Percentiles rank a stretch among this genome's conserved stretches.
phyloP scores from a whole-genome alignment of 2,113 vertebrate species.

The Propithecus coquereli region DNA sequence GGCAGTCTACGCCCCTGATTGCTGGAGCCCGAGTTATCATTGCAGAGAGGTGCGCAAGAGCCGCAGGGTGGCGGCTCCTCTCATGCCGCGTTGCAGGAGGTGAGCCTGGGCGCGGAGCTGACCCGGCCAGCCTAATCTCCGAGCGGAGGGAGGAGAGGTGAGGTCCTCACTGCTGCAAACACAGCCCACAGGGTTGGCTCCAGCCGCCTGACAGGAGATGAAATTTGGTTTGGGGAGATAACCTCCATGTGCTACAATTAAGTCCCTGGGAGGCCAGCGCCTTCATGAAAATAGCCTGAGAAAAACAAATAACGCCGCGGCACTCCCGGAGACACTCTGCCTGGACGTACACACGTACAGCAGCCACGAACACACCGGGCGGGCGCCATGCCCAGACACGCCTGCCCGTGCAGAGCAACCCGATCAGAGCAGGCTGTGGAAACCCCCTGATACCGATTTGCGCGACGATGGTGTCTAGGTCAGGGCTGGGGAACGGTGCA shows the following conservation, averaged over 20 bases:
- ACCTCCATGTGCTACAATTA: slow-evolving; percentile 11
- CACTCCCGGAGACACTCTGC: neutral
- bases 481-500: neutral
- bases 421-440: neutral
- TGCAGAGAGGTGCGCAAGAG: neutral
- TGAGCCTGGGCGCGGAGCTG: neutral
- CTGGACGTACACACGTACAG: slow-evolving; percentile 8
- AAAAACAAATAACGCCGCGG: slow-evolving; percentile 25
- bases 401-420: neutral
- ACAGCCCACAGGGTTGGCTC: slow-evolving; percentile 45
- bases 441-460: neutral
- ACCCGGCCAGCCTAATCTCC: slow-evolving; percentile 9
- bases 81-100: slow-evolving; percentile 38
- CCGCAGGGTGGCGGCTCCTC: neutral
- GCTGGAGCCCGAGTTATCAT: no score
- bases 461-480: neutral
- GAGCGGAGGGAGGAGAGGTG: slow-evolving; percentile 35
- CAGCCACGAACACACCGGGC: neutral
- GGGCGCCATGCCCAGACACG: neutral
- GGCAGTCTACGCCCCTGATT: neutral
- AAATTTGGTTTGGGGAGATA: slow-evolving; percentile 50
- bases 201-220: neutral
- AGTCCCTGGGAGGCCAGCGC: slow-evolving; percentile 12
- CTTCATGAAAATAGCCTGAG: slow-evolving; percentile 37
- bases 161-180: neutral